phyloP scores from a whole-genome alignment of 2,888 invertebrate species.

The Halocaridina rubra region DNA sequence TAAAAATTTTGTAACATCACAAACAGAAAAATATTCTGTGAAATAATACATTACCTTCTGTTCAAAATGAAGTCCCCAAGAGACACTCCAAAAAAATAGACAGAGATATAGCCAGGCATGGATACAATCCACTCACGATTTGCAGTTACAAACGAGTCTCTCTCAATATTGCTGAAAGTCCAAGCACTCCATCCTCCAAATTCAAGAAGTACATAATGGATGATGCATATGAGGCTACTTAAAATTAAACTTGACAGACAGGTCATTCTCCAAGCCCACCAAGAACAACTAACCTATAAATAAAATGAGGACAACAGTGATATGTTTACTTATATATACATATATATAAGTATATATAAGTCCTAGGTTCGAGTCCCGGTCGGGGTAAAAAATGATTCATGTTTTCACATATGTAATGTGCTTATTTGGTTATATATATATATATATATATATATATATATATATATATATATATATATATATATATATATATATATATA shows the following conservation, averaged over 20 bases:
- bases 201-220: slow-evolving; percentile 26
- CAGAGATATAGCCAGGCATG: slow-evolving; percentile 82
- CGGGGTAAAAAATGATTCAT: too few species aligned
- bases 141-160: slow-evolving; percentile 70
- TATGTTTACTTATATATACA: too few species aligned
- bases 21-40: too few species aligned
- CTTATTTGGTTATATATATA: too few species aligned
- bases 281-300: slow-evolving; percentile 24
- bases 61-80: slow-evolving; percentile 66
- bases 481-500: too few species aligned
- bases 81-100: slow-evolving; percentile 81
- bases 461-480: too few species aligned
- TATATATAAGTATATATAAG: too few species aligned
- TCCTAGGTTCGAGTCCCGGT: too few species aligned
- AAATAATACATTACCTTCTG: background rate
- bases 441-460: too few species aligned
- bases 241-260: background rate
- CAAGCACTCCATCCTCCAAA: background rate
- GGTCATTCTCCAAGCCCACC: slow-evolving; percentile 24
- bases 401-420: too few species aligned
- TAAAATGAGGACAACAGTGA: too few species aligned
- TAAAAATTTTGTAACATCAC: too few species aligned
- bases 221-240: background rate
- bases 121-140: slow-evolving; percentile 94
- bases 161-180: slow-evolving; percentile 9